Evolutionary conservation across 2,888 invertebrate genomes (phyloP).

Genomic region (Schizaphis graminum): DNA sequence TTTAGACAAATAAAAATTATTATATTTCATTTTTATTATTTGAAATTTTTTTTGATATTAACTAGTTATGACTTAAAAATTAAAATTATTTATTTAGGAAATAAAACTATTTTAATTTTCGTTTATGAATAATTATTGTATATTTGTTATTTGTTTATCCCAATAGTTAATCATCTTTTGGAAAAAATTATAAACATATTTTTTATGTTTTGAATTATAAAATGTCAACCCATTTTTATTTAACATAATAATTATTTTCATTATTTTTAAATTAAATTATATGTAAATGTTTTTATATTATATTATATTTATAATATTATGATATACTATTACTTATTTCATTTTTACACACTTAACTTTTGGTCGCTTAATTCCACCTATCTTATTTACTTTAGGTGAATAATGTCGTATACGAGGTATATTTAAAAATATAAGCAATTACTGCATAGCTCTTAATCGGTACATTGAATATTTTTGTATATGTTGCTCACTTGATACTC

Average conservation of each 20-base stretch:
- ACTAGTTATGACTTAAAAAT: neutral
- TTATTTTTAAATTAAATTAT: neutral
- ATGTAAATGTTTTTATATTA: neutral
- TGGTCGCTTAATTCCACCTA: neutral
- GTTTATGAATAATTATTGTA: neutral
- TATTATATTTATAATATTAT: neutral
- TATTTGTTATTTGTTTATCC: neutral
- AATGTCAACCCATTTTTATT: neutral
- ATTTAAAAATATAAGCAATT: neutral
- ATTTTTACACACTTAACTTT: neutral
- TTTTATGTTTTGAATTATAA: neutral
- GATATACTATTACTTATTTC: neutral
- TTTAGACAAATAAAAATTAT: neutral
- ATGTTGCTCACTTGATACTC: neutral
- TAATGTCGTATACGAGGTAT: neutral
- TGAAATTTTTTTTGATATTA: neutral
- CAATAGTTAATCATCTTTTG: neutral
- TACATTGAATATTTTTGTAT: neutral
- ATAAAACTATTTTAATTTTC: neutral
- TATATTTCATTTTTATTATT: neutral
- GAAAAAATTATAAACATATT: neutral
- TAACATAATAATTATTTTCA: neutral
- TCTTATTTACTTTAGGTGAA: neutral
- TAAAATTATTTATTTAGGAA: neutral
- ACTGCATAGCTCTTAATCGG: neutral